Conservation (phyloP, 2,888 invertebrate species). For the Rhingia campestris region DNA sequence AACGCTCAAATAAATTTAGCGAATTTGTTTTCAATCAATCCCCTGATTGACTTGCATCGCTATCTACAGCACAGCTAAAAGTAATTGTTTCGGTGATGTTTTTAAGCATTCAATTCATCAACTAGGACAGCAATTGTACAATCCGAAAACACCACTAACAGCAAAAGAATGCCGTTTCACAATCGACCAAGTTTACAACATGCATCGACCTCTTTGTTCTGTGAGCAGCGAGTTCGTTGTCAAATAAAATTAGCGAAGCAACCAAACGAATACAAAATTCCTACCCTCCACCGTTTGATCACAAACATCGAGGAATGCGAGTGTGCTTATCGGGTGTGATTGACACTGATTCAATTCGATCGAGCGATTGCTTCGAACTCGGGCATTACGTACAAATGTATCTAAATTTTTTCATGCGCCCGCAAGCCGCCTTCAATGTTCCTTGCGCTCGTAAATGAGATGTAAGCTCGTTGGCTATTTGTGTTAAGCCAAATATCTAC, state of each 20-base stretch:
- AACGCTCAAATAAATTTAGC: not conserved
- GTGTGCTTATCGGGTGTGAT: conserved; percentile 56
- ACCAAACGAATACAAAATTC: conserved; percentile 64
- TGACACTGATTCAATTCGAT: conserved; percentile 68
- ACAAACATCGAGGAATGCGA: not conserved
- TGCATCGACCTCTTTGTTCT: conserved; percentile 66
- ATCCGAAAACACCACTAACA: conserved; percentile 29
- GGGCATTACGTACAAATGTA: conserved; percentile 44
- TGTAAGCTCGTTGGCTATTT: conserved; percentile 73
- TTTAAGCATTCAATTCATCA: conserved; percentile 13
- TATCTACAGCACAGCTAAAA: not conserved
- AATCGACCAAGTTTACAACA: conserved; percentile 64
- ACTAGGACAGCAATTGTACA: conserved; percentile 12
- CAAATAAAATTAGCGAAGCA: conserved; percentile 64
- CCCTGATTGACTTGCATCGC: not conserved
- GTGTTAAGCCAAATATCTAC: conserved; percentile 60
- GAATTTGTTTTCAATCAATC: not conserved
- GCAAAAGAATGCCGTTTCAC: conserved; percentile 57
- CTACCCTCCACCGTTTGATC: conserved; percentile 58
- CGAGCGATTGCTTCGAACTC: conserved; percentile 59
- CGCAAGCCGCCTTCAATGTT: conserved; percentile 51
- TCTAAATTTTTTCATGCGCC: conserved; percentile 55
- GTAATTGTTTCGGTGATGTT: not conserved
- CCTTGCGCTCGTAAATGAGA: conserved; percentile 62
- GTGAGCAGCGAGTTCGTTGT: conserved; percentile 68